A percentile compares a stretch with the other conserved stretches of the same genome.
Evolutionary conservation across 2,113 vertebrate genomes (phyloP).

Genomic region (Shinisaurus crocodilurus): DNA sequence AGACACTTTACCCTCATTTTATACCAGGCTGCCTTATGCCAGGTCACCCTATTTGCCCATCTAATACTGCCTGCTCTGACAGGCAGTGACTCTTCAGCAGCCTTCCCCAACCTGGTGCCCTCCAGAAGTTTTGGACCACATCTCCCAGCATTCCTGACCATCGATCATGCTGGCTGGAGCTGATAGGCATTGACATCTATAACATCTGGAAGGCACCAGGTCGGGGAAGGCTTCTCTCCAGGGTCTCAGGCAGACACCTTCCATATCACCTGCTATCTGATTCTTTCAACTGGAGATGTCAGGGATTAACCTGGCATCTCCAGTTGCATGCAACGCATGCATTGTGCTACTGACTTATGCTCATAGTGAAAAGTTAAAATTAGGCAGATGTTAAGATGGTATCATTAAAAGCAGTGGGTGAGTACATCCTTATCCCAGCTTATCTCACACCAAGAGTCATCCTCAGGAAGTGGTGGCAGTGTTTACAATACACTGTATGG

Average conservation of each 20-base stretch:
- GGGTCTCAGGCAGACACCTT: background rate
- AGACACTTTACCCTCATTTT: background rate
- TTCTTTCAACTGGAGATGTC: background rate
- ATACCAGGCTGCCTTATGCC: background rate
- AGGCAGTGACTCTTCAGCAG: background rate
- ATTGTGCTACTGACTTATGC: background rate
- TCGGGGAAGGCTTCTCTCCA: background rate
- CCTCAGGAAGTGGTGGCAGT: background rate
- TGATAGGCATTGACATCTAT: no score
- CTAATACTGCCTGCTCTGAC: background rate
- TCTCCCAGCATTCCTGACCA: no score
- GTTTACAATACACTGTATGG: background rate
- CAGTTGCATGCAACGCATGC: background rate
- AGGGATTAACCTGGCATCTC: background rate
- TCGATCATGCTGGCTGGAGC: no score
- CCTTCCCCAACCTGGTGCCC: no score
- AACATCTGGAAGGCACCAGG: no score
- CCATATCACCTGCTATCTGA: background rate
- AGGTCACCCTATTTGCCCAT: background rate
- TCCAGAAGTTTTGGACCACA: no score
- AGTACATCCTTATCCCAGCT: background rate
- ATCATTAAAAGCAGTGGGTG: no score
- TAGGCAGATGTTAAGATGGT: background rate
- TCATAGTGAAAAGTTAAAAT: background rate
- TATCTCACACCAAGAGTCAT: background rate